Evolutionary conservation across 2,113 vertebrate species (phyloP).

Genomic region (Poeciliopsis prolifica): DNA sequence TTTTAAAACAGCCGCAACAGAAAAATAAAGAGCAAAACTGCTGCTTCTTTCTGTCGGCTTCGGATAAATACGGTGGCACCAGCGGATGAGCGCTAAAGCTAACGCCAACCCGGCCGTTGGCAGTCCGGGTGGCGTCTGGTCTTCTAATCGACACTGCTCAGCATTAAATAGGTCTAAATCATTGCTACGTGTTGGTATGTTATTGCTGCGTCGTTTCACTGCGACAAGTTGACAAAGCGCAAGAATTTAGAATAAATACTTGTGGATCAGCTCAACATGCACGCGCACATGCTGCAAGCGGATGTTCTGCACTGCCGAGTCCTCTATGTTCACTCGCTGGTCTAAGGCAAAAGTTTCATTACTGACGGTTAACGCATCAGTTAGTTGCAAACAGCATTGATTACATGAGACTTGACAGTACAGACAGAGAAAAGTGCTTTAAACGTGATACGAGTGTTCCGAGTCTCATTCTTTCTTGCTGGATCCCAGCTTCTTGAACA

Average conservation of each 20-base stretch:
- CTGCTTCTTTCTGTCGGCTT: constrained; percentile 30
- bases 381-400: constrained; percentile 18
- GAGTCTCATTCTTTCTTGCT: constrained; percentile 85
- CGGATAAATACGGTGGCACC: constrained; percentile 63
- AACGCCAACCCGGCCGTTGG: constrained; percentile 29
- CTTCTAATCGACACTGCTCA: background rate
- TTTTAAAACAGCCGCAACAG: constrained; percentile 34
- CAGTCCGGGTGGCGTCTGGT: constrained; percentile 13
- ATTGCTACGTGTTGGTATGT: background rate
- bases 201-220: constrained; percentile 7
- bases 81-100: constrained; percentile 45
- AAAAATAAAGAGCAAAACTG: constrained; percentile 18
- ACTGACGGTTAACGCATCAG: constrained; percentile 27
- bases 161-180: constrained; percentile 4
- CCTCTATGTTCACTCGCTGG: constrained; percentile 18
- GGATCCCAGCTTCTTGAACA: constrained; percentile 89
- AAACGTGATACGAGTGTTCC: constrained; percentile 9
- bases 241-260: constrained; percentile 20
- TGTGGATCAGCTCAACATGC: constrained; percentile 45
- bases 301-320: constrained; percentile 1
- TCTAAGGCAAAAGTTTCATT: constrained; percentile 51
- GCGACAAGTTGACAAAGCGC: constrained; percentile 21
- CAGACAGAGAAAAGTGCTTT: constrained; percentile 68
- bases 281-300: constrained; percentile 51
- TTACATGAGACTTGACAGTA: constrained; percentile 27